These are phyloP conservation scores for Cheilosia scutellata DNA, from an alignment of 2,888 invertebrate genomes.

Conservation along the genomic window DNA sequence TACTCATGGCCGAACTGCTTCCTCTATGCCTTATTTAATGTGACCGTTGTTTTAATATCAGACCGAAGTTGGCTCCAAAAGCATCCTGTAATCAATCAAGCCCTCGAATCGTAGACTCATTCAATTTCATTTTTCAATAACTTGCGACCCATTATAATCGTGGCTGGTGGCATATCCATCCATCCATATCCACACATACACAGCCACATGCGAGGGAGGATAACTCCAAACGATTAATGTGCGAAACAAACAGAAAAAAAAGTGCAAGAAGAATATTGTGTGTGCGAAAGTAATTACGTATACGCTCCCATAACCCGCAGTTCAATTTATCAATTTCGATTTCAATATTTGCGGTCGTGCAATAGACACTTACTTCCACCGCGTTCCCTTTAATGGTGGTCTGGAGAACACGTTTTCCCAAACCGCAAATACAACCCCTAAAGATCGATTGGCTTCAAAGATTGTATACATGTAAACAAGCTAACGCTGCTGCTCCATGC, in stretches of 20 bases:
- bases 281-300: conserved; percentile 39
- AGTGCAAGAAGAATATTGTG: no score
- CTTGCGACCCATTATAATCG: conserved; percentile 59
- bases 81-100: conserved; percentile 62
- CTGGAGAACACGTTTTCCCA: conserved; percentile 22
- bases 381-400: not conserved
- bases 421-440: conserved; percentile 27
- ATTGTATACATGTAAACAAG: conserved; percentile 43
- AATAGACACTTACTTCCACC: conserved; percentile 28
- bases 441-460: conserved; percentile 39
- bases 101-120: conserved; percentile 56
- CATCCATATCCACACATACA: not conserved
- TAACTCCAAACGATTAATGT: not conserved
- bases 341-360: conserved; percentile 53
- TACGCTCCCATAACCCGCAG: conserved; percentile 20
- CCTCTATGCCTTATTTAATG: not conserved
- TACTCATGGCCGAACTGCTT: not conserved
- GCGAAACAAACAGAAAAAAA: not conserved
- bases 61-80: not conserved
- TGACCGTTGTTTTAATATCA: conserved; percentile 46
- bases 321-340: conserved; percentile 70
- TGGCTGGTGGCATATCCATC: conserved; percentile 26
- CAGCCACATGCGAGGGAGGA: no score
- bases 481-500: conserved; percentile 2
- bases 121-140: conserved; percentile 61